Percentiles rank a stretch among this genome's conserved stretches.
phyloP scores from a whole-genome alignment of 2,888 invertebrate species.

The Patella pellucida region DNA sequence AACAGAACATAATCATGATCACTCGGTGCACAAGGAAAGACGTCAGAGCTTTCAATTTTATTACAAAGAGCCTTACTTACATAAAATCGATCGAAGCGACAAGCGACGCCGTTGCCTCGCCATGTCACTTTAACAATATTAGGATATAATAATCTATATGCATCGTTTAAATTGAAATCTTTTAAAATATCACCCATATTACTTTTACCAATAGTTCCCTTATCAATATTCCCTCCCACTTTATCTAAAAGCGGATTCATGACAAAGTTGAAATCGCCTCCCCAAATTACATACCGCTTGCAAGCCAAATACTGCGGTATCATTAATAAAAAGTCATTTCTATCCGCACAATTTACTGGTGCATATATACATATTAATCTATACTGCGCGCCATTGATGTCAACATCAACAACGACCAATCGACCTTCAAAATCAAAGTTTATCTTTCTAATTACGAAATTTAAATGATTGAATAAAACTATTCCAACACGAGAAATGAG shows the following conservation, averaged over 20 bases:
- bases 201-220: background rate
- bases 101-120: background rate
- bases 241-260: background rate
- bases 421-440: slow-evolving; percentile 4
- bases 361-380: slow-evolving; percentile 1
- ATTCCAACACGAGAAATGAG: background rate
- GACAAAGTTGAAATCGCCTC: background rate
- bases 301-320: slow-evolving; percentile 5
- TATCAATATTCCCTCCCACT: slow-evolving; percentile 1
- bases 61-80: background rate
- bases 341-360: background rate
- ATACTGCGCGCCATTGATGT: background rate
- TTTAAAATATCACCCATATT: background rate
- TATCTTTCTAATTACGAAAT: background rate
- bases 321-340: background rate
- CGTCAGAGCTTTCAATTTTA: background rate
- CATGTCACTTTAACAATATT: slow-evolving; percentile 10
- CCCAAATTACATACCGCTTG: slow-evolving; percentile 2
- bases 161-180: slow-evolving; percentile 1
- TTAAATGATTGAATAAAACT: background rate
- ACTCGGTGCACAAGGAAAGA: background rate
- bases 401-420: background rate
- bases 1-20: background rate
- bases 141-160: slow-evolving; percentile 1
- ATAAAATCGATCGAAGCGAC: slow-evolving; percentile 11